phyloP scores from a whole-genome alignment of 2,113 vertebrate genomes.

The Siphamia tubifer region DNA sequence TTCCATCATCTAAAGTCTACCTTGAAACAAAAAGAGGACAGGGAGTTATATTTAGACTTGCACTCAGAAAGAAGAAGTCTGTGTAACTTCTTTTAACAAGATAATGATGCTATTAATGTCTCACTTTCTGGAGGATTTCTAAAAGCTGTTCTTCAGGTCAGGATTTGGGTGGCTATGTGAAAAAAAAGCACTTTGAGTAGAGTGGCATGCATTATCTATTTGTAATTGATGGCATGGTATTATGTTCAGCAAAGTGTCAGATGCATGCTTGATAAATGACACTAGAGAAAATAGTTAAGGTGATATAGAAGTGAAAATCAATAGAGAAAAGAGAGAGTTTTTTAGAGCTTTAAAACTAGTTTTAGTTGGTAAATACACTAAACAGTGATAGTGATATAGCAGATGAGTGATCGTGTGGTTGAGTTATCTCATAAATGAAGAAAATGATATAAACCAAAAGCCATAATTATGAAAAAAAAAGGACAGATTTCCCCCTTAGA shows the following conservation, averaged over 20 bases:
- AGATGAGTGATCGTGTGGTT: conserved; percentile 29
- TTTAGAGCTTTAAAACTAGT: conserved; percentile 29
- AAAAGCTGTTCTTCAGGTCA: conserved; percentile 60
- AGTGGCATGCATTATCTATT: conserved; percentile 43
- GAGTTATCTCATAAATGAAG: conserved; percentile 36
- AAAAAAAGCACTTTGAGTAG: conserved; percentile 18
- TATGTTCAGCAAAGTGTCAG: conserved; percentile 13
- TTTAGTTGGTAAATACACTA: no score
- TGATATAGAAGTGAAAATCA: conserved; percentile 29
- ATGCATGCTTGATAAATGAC: conserved; percentile 37
- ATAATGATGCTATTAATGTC: conserved; percentile 28
- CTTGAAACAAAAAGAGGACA: conserved; percentile 11
- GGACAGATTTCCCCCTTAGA: conserved; percentile 43
- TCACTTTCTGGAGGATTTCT: conserved; percentile 15
- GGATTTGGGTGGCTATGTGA: conserved; percentile 72
- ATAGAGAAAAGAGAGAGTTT: conserved; percentile 23
- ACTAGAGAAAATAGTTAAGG: conserved; percentile 20
- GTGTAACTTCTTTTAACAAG: not conserved
- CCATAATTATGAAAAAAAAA: conserved; percentile 36
- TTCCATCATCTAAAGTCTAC: not conserved
- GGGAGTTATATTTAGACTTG: conserved; percentile 31
- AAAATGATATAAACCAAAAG: conserved; percentile 54
- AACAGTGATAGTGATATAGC: conserved; percentile 31
- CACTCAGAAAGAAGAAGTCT: not conserved
- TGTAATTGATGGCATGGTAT: conserved; percentile 6